Conservation (phyloP, 2,113 vertebrate species). For the Clarias batrachus region DNA sequence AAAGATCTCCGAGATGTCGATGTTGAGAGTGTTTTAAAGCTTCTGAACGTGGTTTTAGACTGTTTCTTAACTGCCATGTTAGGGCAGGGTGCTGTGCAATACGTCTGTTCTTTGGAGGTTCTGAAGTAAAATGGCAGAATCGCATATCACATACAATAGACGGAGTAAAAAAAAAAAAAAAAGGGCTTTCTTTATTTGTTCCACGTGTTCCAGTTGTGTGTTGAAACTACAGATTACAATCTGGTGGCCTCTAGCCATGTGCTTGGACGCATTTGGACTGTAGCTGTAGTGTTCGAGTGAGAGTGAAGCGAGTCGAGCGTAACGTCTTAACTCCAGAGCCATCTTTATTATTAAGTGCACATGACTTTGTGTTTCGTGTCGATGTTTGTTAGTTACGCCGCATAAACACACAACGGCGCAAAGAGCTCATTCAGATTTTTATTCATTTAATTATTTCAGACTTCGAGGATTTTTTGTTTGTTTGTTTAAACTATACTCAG, state of each 20-base stretch:
- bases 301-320: conserved; percentile 2
- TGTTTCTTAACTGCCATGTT: conserved; percentile 51
- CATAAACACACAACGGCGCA: not conserved
- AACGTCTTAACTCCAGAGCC: conserved; percentile 26
- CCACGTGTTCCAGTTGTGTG: conserved; percentile 44
- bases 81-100: conserved; percentile 59
- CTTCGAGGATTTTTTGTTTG: not conserved
- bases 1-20: conserved; percentile 15
- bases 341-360: conserved; percentile 41
- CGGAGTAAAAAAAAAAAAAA: not conserved
- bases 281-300: conserved; percentile 23
- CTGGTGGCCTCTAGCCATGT: conserved; percentile 39
- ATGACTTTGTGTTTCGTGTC: conserved; percentile 31
- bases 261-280: conserved; percentile 38
- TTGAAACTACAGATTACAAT: conserved; percentile 41
- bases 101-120: conserved; percentile 36
- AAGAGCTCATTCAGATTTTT: not conserved
- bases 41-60: conserved; percentile 30
- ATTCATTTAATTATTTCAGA: conserved; percentile 1
- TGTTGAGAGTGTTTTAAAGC: conserved; percentile 11
- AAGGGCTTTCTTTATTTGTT: conserved; percentile 54
- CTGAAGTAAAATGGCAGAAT: conserved; percentile 27
- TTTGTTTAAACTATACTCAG: not conserved
- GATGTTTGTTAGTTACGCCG: not conserved
- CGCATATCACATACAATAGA: conserved; percentile 46